A percentile compares a stretch with the other conserved stretches of the same genome.
phyloP scores from a whole-genome alignment of 2,888 invertebrate genomes.

The Therioaphis trifolii region DNA sequence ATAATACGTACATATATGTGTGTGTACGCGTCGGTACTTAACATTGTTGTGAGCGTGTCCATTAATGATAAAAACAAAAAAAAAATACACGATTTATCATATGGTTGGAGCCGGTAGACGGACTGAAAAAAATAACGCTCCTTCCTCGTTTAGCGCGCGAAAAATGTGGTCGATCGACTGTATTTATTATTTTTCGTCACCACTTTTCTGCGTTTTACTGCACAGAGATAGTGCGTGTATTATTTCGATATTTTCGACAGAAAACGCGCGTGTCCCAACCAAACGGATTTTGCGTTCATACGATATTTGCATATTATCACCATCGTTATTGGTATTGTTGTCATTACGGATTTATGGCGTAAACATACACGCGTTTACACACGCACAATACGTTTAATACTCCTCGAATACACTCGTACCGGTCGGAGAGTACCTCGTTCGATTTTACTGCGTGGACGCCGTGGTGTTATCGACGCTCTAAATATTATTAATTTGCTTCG shows the following conservation, averaged over 20 bases:
- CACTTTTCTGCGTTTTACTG: background rate
- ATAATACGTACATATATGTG: background rate
- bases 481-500: constrained; percentile 1
- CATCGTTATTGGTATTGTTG: too few relatives aligned
- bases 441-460: too few relatives aligned
- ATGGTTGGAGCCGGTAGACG: background rate
- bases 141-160: background rate
- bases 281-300: background rate
- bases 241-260: background rate
- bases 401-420: too few relatives aligned
- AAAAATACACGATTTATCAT: background rate
- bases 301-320: too few relatives aligned
- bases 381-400: too few relatives aligned
- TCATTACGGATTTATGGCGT: too few relatives aligned
- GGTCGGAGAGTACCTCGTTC: too few relatives aligned
- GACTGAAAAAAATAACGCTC: background rate
- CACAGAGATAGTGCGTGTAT: background rate
- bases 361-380: too few relatives aligned
- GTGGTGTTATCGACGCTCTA: background rate
- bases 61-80: background rate
- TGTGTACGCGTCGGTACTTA: too few relatives aligned
- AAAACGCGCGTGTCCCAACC: background rate
- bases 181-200: background rate
- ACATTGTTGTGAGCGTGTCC: background rate
- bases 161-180: background rate